phyloP scores from a whole-genome alignment of 1,140 invertebrate genomes.

The Zaprionus vittiger region DNA sequence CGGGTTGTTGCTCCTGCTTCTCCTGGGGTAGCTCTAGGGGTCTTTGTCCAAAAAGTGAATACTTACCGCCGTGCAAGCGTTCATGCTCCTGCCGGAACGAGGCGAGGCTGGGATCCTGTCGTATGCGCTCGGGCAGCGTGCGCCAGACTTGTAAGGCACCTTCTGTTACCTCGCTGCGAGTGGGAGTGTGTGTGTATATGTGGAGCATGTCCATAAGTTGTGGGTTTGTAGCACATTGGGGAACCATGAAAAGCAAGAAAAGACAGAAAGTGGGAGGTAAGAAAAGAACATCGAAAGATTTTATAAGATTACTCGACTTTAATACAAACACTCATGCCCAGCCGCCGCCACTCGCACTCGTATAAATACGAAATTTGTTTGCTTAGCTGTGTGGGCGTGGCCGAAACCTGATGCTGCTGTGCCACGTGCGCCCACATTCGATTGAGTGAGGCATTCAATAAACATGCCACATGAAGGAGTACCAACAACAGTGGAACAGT shows the following conservation, averaged over 20 bases:
- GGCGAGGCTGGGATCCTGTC: conserved; percentile 87
- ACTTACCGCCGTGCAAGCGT: conserved; percentile 85
- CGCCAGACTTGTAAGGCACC: conserved; percentile 88
- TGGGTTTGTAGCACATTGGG: conserved; percentile 70
- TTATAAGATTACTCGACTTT: conserved; percentile 71
- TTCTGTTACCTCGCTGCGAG: conserved; percentile 86
- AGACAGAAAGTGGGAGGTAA: conserved; percentile 30
- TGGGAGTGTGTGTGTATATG: conserved; percentile 2
- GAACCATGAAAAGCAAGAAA: conserved; percentile 60
- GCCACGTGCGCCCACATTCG: conserved; percentile 20
- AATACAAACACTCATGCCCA: conserved; percentile 41
- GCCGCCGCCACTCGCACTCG: conserved; percentile 2
- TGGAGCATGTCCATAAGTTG: conserved; percentile 41
- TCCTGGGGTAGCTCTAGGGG: conserved; percentile 3
- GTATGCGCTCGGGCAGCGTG: conserved; percentile 87
- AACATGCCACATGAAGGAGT: conserved; percentile 33
- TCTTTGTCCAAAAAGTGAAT: conserved; percentile 20
- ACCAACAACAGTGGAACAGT: not conserved
- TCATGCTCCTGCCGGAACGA: conserved; percentile 87
- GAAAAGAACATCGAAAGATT: conserved; percentile 62
- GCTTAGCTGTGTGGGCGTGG: conserved; percentile 55
- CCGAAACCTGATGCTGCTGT: not conserved
- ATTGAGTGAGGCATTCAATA: conserved; percentile 54
- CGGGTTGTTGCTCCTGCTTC: not conserved
- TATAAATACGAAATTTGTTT: conserved; percentile 61